Evolutionary conservation across 2,888 invertebrate species (phyloP).

Genomic region (Eupithecia centaureata): DNA sequence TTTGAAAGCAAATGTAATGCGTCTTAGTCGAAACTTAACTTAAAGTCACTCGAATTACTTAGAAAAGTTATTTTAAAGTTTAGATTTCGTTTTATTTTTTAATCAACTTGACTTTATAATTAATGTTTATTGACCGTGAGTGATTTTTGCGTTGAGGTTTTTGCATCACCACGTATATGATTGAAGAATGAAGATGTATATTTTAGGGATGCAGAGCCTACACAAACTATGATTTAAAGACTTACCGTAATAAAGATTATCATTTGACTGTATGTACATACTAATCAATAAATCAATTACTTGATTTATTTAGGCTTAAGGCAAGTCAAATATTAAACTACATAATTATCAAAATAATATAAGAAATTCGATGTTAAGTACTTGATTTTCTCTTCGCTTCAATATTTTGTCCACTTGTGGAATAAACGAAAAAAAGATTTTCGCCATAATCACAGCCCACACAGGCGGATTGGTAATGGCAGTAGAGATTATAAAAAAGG

Average conservation of each 20-base stretch:
- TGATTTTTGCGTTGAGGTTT: background rate
- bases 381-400: too few relatives aligned
- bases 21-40: conserved; percentile 15
- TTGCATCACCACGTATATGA: background rate
- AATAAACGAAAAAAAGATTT: too few relatives aligned
- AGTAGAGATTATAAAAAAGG: too few relatives aligned
- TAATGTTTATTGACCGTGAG: background rate
- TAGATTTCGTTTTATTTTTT: background rate
- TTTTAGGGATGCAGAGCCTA: background rate
- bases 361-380: too few relatives aligned
- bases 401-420: too few relatives aligned
- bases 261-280: background rate
- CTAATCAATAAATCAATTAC: too few relatives aligned
- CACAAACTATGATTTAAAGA: background rate
- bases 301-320: too few relatives aligned
- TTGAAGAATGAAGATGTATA: background rate
- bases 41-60: background rate
- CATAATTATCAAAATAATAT: too few relatives aligned
- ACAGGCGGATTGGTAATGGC: too few relatives aligned
- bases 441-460: too few relatives aligned
- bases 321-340: too few relatives aligned
- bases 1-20: conserved; percentile 11
- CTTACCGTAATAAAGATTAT: background rate
- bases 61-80: background rate
- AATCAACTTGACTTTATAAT: background rate